phyloP scores from a whole-genome alignment of 1,140 invertebrate genomes.

The Diabrotica virgifera region DNA sequence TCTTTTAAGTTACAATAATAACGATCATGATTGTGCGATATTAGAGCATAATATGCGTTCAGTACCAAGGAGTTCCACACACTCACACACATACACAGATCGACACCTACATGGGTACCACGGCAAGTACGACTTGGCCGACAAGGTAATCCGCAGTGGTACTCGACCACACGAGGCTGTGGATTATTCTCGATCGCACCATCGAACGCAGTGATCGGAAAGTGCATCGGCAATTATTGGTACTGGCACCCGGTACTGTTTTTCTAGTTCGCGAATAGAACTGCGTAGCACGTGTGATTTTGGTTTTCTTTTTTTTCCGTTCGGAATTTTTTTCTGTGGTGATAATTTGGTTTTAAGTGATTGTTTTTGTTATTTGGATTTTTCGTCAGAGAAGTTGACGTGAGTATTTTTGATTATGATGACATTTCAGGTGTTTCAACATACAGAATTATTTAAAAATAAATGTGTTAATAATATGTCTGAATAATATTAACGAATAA shows the following conservation, averaged over 20 bases:
- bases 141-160: constrained; percentile 12
- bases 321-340: neutral
- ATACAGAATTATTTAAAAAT: no score
- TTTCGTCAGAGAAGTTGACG: neutral
- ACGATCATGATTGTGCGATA: neutral
- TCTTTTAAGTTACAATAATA: neutral
- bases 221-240: neutral
- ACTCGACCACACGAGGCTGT: constrained; percentile 1
- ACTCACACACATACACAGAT: constrained; percentile 7
- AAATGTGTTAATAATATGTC: no score
- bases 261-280: neutral
- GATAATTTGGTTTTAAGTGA: neutral
- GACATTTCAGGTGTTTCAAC: no score
- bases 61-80: constrained; percentile 1
- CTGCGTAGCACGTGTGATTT: neutral
- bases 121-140: constrained; percentile 5
- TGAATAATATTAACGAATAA: no score
- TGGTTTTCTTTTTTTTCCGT: neutral
- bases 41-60: neutral
- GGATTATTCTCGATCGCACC: constrained; percentile 17
- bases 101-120: constrained; percentile 15
- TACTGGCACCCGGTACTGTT: neutral
- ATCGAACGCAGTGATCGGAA: constrained; percentile 14
- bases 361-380: neutral
- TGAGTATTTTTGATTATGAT: neutral